phyloP scores from a whole-genome alignment of 2,113 vertebrate species.

The Saguinus midas region DNA sequence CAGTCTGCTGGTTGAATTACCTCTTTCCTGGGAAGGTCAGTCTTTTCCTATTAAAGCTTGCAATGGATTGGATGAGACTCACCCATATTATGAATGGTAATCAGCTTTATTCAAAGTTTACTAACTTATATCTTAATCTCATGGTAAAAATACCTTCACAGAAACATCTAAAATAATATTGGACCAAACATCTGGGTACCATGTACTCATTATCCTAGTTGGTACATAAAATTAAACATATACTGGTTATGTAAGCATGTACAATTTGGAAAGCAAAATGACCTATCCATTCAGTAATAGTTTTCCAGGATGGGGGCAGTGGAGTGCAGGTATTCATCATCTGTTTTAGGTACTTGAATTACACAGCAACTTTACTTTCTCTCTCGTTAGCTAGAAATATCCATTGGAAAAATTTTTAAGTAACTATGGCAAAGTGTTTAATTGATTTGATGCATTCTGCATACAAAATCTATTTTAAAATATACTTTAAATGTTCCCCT shows the following conservation, averaged over 20 bases:
- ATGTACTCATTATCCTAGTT: background rate
- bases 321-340: background rate
- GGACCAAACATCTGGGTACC: background rate
- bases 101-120: background rate
- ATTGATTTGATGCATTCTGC: background rate
- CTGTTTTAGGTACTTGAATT: background rate
- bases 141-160: background rate
- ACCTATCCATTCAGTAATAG: background rate
- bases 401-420: background rate
- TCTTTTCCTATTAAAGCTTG: background rate
- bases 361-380: background rate
- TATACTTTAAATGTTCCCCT: background rate
- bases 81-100: background rate
- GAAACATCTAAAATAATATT: slow-evolving; percentile 8
- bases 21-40: background rate
- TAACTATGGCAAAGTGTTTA: background rate
- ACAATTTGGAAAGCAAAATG: background rate
- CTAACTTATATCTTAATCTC: background rate
- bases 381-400: background rate
- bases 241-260: background rate
- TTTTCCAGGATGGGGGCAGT: background rate
- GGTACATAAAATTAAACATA: background rate
- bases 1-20: background rate
- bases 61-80: background rate
- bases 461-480: background rate